These are phyloP conservation scores for Luperina testacea DNA, from an alignment of 2,888 invertebrate species.

Conservation along the genomic window DNA sequence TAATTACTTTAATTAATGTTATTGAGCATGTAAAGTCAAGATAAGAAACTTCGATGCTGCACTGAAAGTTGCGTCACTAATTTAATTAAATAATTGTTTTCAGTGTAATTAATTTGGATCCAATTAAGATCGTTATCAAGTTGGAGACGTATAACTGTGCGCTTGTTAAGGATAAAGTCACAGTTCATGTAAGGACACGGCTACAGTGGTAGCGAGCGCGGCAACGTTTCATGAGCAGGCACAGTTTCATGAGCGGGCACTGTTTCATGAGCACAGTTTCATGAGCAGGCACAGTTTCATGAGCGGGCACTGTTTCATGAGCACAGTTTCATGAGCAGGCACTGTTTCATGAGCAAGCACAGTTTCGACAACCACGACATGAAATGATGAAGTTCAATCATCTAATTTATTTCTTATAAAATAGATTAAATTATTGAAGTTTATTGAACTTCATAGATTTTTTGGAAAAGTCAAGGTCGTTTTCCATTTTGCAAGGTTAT, in stretches of 20 bases:
- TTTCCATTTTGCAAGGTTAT: too few relatives aligned
- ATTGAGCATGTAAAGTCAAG: constrained; percentile 13
- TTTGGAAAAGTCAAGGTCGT: too few relatives aligned
- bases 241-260: not conserved
- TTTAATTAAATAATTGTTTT: constrained; percentile 29
- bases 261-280: not conserved
- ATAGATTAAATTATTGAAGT: too few relatives aligned
- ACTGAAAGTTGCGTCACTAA: constrained; percentile 19
- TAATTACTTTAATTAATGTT: constrained; percentile 41
- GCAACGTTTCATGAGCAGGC: not conserved
- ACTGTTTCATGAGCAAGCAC: not conserved
- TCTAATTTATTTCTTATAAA: too few relatives aligned
- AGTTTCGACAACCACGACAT: too few relatives aligned
- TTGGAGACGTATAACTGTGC: constrained; percentile 11
- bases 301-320: not conserved
- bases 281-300: not conserved
- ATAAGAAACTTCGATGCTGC: constrained; percentile 22
- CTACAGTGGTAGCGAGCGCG: not conserved
- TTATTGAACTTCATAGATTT: too few relatives aligned
- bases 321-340: not conserved
- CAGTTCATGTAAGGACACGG: not conserved
- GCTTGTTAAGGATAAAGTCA: constrained; percentile 14
- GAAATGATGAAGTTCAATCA: too few relatives aligned
- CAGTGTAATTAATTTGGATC: constrained; percentile 37
- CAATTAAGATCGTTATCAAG: constrained; percentile 46